These are phyloP conservation scores for Catharus bicknelli DNA, from an alignment of 2,113 vertebrate genomes.

Conservation along the genomic window DNA sequence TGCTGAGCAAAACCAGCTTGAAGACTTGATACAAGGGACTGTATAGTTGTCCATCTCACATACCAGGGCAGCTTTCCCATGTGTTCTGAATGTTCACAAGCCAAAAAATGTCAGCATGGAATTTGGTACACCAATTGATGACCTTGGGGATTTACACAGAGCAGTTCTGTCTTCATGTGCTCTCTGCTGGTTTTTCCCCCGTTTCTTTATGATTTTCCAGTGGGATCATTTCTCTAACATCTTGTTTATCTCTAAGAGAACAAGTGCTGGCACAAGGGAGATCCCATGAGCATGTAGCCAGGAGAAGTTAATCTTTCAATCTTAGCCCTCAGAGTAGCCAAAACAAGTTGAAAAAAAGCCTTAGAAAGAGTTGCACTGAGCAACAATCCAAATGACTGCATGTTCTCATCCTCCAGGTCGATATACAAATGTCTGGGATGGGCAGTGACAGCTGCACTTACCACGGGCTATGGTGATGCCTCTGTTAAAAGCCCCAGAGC, in stretches of 20 bases:
- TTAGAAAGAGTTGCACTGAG: background rate
- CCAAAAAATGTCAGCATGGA: background rate
- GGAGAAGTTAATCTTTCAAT: background rate
- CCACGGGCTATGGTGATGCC: background rate
- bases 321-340: background rate
- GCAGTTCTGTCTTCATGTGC: background rate
- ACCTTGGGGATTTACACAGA: background rate
- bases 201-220: background rate
- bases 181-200: background rate
- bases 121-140: background rate
- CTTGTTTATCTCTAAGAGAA: background rate
- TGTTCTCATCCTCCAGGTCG: background rate
- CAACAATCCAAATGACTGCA: background rate
- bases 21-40: background rate
- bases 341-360: background rate
- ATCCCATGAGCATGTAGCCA: background rate
- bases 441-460: background rate
- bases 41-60: background rate
- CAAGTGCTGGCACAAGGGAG: background rate
- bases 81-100: background rate
- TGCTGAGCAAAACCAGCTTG: background rate
- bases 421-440: background rate
- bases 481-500: background rate
- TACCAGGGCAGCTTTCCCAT: background rate
- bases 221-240: background rate